Conservation (phyloP, 2,888 invertebrate genomes). For the Myopa tessellatipennis region DNA sequence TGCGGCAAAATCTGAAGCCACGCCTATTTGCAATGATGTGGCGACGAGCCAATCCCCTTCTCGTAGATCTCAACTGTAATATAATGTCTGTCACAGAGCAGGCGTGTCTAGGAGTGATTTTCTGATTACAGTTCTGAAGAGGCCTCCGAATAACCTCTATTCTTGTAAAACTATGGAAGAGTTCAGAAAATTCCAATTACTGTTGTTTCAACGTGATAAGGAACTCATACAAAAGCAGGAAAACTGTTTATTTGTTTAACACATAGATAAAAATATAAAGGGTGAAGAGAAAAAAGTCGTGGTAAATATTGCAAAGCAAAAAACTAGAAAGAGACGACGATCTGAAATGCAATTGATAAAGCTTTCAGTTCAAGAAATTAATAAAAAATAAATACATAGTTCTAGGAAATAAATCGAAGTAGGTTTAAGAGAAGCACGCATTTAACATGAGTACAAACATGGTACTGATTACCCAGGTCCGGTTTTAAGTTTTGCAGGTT, state of each 20-base stretch:
- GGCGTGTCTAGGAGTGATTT: neutral
- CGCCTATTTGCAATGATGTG: neutral
- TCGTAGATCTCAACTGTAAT: neutral
- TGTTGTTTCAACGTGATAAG: too few relatives aligned
- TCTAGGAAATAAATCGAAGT: too few relatives aligned
- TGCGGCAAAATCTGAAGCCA: neutral
- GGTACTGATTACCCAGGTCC: too few relatives aligned
- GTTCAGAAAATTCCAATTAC: too few relatives aligned
- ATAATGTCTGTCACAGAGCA: too few relatives aligned
- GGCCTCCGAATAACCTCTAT: too few relatives aligned
- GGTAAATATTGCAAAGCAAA: slow-evolving; percentile 26
- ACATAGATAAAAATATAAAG: slow-evolving; percentile 21
- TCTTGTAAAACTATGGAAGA: neutral
- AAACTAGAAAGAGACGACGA: slow-evolving; percentile 18
- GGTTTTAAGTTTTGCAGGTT: too few relatives aligned
- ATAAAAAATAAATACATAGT: too few relatives aligned
- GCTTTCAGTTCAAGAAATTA: too few relatives aligned
- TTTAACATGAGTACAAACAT: too few relatives aligned
- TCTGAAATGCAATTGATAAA: slow-evolving; percentile 36
- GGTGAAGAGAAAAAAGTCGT: neutral
- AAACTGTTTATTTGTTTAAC: neutral
- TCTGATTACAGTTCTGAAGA: neutral
- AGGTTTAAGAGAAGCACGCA: too few relatives aligned
- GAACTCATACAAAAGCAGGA: too few relatives aligned
- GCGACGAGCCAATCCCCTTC: neutral